These are phyloP conservation scores for Charanyca ferruginea DNA, from an alignment of 2,888 invertebrate genomes.

Conservation along the genomic window DNA sequence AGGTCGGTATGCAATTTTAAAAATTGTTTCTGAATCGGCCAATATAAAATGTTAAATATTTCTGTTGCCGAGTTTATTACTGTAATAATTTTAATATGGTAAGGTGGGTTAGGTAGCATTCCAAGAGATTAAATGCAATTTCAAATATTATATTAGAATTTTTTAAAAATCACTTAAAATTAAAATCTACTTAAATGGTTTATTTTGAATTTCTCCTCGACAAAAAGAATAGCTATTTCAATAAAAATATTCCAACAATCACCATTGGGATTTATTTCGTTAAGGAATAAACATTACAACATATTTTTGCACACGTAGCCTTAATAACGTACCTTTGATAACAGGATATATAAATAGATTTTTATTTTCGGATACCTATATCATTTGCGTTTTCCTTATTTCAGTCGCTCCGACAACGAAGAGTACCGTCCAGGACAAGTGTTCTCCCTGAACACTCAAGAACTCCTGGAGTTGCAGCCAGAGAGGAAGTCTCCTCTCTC, in stretches of 20 bases:
- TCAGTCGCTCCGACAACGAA: conserved; percentile 76
- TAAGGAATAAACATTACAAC: background rate
- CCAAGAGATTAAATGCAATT: background rate
- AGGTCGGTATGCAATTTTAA: conserved; percentile 36
- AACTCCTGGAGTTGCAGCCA: conserved; percentile 84
- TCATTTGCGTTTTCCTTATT: conserved; percentile 39
- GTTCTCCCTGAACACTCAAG: conserved; percentile 84
- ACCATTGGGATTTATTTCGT: too few species aligned
- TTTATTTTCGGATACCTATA: too few species aligned
- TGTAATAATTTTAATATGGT: background rate
- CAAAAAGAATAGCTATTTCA: background rate
- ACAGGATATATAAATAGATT: too few species aligned
- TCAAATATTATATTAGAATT: background rate
- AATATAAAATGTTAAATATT: conserved; percentile 18
- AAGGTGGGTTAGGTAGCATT: background rate
- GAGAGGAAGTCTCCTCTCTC: conserved; percentile 83
- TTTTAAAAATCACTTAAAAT: background rate
- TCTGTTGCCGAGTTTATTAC: conserved; percentile 31
- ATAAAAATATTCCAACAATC: background rate
- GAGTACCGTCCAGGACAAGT: conserved; percentile 88
- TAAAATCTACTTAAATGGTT: background rate
- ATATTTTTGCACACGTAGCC: too few species aligned
- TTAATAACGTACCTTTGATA: too few species aligned
- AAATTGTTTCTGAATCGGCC: conserved; percentile 41
- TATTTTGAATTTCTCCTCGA: background rate